Conservation (phyloP, 1,140 invertebrate species). For the Leptonema lineaticorne region DNA sequence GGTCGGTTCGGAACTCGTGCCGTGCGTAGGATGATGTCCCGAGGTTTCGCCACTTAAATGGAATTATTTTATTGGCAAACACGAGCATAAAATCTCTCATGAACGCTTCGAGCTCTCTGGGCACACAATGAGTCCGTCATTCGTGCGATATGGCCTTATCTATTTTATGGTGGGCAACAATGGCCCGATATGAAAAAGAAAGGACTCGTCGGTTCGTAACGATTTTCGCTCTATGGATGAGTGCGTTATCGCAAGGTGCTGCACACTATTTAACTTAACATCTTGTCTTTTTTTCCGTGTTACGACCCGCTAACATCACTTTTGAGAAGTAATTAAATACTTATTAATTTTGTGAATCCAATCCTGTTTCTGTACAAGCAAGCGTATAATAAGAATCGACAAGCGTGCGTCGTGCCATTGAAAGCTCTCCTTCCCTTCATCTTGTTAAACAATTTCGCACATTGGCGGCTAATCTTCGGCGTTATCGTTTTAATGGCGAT, state of each 20-base stretch:
- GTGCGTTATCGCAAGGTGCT: no score
- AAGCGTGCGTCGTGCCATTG: no score
- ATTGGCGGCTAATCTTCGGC: background rate
- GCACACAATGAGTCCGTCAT: slow-evolving; percentile 1
- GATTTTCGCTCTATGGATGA: no score
- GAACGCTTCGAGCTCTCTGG: background rate
- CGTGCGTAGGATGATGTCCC: slow-evolving; percentile 23
- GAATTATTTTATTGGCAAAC: slow-evolving; percentile 23
- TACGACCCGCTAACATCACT: no score
- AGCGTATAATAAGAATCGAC: no score
- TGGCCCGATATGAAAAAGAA: background rate
- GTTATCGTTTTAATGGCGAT: slow-evolving; percentile 12
- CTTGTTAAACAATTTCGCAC: background rate
- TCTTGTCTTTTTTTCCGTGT: no score
- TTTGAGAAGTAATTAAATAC: no score
- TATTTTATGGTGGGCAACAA: background rate
- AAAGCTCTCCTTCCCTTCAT: background rate
- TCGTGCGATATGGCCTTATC: background rate
- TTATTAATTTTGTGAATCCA: no score
- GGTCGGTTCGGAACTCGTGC: slow-evolving; percentile 16
- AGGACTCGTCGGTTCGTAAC: no score
- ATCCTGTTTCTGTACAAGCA: no score
- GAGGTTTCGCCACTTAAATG: slow-evolving; percentile 25
- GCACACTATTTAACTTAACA: no score
- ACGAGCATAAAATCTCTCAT: background rate